Conservation (phyloP, 2,888 invertebrate species). For the Leptinotarsa peninsularis region DNA sequence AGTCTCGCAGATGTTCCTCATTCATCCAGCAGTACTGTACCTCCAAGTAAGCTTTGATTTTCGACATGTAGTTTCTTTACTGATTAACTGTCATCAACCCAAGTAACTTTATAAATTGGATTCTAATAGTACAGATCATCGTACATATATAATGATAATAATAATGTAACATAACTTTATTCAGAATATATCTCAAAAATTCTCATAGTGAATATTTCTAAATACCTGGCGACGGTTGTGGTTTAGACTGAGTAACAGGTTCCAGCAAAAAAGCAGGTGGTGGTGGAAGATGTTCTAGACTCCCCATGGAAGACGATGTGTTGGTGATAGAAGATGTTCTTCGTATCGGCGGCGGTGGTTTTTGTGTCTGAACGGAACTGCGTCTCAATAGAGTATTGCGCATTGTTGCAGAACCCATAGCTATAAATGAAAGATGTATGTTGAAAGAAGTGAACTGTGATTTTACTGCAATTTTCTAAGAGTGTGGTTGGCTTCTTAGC, state of each 20-base stretch:
- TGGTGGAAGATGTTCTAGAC: slow-evolving; percentile 74
- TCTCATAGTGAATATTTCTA: background rate
- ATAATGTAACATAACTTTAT: background rate
- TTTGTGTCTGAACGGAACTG: slow-evolving; percentile 72
- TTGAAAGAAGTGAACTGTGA: background rate
- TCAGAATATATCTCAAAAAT: background rate
- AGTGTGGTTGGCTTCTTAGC: background rate
- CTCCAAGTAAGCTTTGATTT: no score
- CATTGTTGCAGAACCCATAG: slow-evolving; percentile 59
- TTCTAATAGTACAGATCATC: no score
- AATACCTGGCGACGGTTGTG: slow-evolving; percentile 36
- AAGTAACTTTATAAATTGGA: no score
- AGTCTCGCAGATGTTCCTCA: no score
- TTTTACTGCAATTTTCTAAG: background rate
- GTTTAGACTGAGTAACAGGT: slow-evolving; percentile 47
- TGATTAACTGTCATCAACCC: no score
- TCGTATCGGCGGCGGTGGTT: slow-evolving; percentile 87
- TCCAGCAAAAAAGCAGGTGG: slow-evolving; percentile 84
- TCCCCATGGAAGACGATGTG: slow-evolving; percentile 63
- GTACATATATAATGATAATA: no score
- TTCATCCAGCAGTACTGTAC: no score
- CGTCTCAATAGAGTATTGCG: slow-evolving; percentile 69
- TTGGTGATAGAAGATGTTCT: slow-evolving; percentile 79
- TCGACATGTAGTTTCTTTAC: no score
- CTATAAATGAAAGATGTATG: slow-evolving; percentile 33